Base-by-base conservation (phyloP, 2,113 vertebrate species). In the Psettodes erumei region DNA sequence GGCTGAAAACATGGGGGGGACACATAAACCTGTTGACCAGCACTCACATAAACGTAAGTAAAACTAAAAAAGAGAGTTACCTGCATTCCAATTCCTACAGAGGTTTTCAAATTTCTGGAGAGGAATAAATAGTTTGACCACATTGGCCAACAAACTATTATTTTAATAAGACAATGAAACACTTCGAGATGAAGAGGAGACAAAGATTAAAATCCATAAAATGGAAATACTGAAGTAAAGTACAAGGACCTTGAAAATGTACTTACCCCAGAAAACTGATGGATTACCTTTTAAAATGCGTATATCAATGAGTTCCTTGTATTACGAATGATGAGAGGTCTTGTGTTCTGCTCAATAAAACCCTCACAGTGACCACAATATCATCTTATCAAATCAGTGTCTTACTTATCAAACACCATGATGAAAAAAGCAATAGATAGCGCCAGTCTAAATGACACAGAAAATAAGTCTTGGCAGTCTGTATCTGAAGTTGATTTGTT, bases 1-100 rank as follows among this genome's bases (percentile, higher is more conserved):
- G 91, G 80, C 12, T 0, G 10, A 3, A 32, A 3, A 13, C 6
- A n/a, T n/a, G n/a, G n/a, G n/a, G n/a, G n/a, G n/a, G n/a, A n/a
- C n/a, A n/a, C n/a, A n/a, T n/a, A n/a, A n/a, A n/a, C n/a, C n/a
- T n/a, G n/a, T n/a, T n/a, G n/a, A n/a, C n/a, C n/a, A n/a, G n/a
- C n/a, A n/a, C n/a, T n/a, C n/a, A n/a, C n/a, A n/a, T n/a, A n/a
- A n/a, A n/a, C n/a, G n/a, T n/a, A n/a, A n/a, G n/a, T n/a, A n/a
- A n/a, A n/a, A n/a, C n/a, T n/a, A n/a, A n/a, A n/a, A n/a, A n/a
- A n/a, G n/a, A n/a, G n/a, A n/a, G n/a, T n/a, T n/a, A n/a, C n/a
- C n/a, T n/a, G n/a, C n/a, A n/a, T n/a, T n/a, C n/a, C n/a, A n/a
- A n/a, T n/a, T n/a, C n/a, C n/a, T n/a, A n/a, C n/a, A n/a, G n/a